Percentiles rank a stretch among this genome's conserved stretches.
Conservation (phyloP, 1,140 invertebrate species). For the Pemphigus obesinymphae region DNA sequence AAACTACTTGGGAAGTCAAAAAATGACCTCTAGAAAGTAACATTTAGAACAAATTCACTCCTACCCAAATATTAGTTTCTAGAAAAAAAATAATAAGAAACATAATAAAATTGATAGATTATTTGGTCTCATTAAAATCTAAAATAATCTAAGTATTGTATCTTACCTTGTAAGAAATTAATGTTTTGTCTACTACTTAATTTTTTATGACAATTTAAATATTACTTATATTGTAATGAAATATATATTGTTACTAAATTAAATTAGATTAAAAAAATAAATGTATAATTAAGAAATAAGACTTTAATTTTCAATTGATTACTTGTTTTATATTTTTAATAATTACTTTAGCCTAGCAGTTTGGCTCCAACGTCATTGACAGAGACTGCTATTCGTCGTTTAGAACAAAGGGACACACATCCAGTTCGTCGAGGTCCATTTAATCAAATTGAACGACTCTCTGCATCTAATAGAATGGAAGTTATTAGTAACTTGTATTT, state of each 20-base stretch:
- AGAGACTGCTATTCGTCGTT: conserved; percentile 70
- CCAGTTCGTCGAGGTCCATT: conserved; percentile 81
- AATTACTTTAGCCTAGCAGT: conserved; percentile 63
- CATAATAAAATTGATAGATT: too few relatives aligned
- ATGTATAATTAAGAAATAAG: background rate
- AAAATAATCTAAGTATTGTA: too few relatives aligned
- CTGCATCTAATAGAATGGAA: conserved; percentile 77
- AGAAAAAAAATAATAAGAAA: too few relatives aligned
- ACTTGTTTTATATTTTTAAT: background rate
- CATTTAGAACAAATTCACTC: too few relatives aligned
- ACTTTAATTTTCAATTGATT: background rate
- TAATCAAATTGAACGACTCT: conserved; percentile 76
- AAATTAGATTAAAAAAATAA: background rate
- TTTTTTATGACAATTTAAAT: background rate
- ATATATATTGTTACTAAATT: background rate
- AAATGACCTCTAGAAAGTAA: too few relatives aligned
- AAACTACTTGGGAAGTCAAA: too few relatives aligned
- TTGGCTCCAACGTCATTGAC: conserved; percentile 69
- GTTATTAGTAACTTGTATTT: conserved; percentile 81
- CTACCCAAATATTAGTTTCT: too few relatives aligned
- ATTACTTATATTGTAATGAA: background rate
- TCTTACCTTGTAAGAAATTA: background rate
- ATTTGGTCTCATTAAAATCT: too few relatives aligned
- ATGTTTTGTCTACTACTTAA: background rate
- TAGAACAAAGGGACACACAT: conserved; percentile 81